Evolutionary conservation across 2,797 vertebrate species (phyloP).

Genomic region (Tachyglossus aculeatus): DNA sequence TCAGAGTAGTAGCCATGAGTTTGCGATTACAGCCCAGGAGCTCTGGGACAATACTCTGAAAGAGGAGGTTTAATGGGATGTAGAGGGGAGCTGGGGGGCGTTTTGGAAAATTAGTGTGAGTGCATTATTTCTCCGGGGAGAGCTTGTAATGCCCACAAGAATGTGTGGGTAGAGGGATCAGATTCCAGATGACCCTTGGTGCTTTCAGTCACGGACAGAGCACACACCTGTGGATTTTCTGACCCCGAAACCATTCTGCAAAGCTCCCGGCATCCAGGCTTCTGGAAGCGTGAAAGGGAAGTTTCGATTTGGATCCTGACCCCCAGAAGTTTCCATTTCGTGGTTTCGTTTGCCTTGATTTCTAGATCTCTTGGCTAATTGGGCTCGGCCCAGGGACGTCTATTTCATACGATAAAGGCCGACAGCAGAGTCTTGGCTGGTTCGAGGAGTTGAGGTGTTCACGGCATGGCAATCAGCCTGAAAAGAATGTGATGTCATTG

Average conservation of each 20-base stretch:
- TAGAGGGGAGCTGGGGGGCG: no score
- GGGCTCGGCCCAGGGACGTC: no score
- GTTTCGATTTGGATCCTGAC: conserved; percentile 58
- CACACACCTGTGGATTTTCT: conserved; percentile 78
- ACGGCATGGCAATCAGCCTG: no score
- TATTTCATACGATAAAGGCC: no score
- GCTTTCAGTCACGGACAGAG: conserved; percentile 72
- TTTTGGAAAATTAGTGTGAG: conserved; percentile 71
- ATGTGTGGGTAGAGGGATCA: conserved; percentile 80
- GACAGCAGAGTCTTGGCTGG: no score
- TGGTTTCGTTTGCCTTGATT: background rate
- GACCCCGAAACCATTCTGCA: conserved; percentile 69
- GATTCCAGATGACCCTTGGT: conserved; percentile 79
- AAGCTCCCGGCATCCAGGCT: conserved; percentile 71
- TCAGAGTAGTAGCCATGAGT: conserved; percentile 17
- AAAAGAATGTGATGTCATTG: no score
- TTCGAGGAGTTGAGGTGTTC: no score
- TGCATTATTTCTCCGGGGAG: conserved; percentile 71
- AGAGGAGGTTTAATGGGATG: conserved; percentile 58
- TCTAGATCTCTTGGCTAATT: background rate
- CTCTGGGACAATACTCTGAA: conserved; percentile 62
- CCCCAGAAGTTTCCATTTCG: rapidly evolving
- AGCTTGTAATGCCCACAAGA: conserved; percentile 76
- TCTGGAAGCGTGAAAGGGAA: conserved; percentile 61
- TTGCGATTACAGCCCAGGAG: conserved; percentile 46